A percentile compares a stretch with the other conserved stretches of the same genome.
Evolutionary conservation across 2,888 invertebrate species (phyloP).

Genomic region (Coremacera marginata): DNA sequence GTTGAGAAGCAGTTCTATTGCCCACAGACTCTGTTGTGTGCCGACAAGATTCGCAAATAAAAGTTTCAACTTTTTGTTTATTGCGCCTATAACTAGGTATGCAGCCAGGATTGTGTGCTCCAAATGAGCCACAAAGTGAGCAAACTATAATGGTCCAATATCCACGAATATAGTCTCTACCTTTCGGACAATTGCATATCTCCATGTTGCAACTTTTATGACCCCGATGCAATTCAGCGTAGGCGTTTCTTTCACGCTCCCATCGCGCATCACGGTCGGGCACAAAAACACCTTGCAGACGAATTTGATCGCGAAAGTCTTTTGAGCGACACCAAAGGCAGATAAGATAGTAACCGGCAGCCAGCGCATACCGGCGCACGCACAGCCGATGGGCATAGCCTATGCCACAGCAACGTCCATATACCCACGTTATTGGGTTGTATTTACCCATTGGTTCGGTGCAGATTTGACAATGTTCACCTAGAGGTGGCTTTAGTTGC

Average conservation of each 20-base stretch:
- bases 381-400: constrained; percentile 61
- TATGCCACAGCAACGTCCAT: constrained; percentile 59
- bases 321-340: constrained; percentile 62
- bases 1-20: constrained; percentile 16
- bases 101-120: constrained; percentile 55
- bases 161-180: constrained; percentile 67
- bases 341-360: constrained; percentile 63
- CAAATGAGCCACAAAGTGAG: constrained; percentile 55
- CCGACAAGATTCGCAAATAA: constrained; percentile 53
- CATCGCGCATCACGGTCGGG: constrained; percentile 82
- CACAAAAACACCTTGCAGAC: constrained; percentile 60
- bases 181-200: constrained; percentile 75
- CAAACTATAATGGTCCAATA: constrained; percentile 56
- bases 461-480: constrained; percentile 58
- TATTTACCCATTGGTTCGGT: constrained; percentile 42
- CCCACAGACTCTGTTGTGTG: constrained; percentile 36
- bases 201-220: constrained; percentile 74
- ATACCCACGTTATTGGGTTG: constrained; percentile 47
- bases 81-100: constrained; percentile 30
- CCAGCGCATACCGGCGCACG: constrained; percentile 60
- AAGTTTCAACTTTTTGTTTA: constrained; percentile 35
- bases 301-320: constrained; percentile 58
- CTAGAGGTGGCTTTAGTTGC: constrained; percentile 39
- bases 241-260: constrained; percentile 81
- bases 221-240: constrained; percentile 76